These are phyloP conservation scores for Lycodopsis pacificus DNA, from an alignment of 2,797 vertebrate species.

Conservation along the genomic window DNA sequence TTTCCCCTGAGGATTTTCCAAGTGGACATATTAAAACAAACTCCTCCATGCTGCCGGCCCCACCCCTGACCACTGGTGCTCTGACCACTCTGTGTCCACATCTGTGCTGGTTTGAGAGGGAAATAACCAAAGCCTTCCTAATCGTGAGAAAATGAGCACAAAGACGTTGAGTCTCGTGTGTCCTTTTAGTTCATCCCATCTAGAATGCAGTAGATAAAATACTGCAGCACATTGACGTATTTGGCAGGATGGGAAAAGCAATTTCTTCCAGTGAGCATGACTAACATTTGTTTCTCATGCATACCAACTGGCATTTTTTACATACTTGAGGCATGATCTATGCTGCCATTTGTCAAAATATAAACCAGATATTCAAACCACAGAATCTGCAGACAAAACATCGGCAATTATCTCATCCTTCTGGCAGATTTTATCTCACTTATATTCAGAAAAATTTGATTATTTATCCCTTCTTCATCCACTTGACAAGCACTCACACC, in stretches of 20 bases:
- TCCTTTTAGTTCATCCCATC: not conserved
- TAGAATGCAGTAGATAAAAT: constrained; percentile 16
- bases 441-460: not conserved
- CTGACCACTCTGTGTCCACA: constrained; percentile 68
- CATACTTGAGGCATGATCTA: constrained; percentile 23
- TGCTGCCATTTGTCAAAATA: constrained; percentile 36
- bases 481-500: not conserved
- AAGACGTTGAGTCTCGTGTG: not conserved
- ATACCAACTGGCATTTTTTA: constrained; percentile 30
- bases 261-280: constrained; percentile 12
- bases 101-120: constrained; percentile 58
- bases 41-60: constrained; percentile 59
- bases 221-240: constrained; percentile 25
- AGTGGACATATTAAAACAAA: constrained; percentile 79
- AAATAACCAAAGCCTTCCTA: constrained; percentile 49
- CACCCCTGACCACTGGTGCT: constrained; percentile 73
- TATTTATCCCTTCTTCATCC: not conserved
- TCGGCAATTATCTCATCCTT: not conserved
- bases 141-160: constrained; percentile 54
- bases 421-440: not conserved
- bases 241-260: constrained; percentile 2
- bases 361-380: constrained; percentile 28
- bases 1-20: constrained; percentile 70
- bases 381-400: constrained; percentile 12
- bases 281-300: constrained; percentile 40